phyloP scores from a whole-genome alignment of 1,140 invertebrate species.

The Ylistrum balloti region DNA sequence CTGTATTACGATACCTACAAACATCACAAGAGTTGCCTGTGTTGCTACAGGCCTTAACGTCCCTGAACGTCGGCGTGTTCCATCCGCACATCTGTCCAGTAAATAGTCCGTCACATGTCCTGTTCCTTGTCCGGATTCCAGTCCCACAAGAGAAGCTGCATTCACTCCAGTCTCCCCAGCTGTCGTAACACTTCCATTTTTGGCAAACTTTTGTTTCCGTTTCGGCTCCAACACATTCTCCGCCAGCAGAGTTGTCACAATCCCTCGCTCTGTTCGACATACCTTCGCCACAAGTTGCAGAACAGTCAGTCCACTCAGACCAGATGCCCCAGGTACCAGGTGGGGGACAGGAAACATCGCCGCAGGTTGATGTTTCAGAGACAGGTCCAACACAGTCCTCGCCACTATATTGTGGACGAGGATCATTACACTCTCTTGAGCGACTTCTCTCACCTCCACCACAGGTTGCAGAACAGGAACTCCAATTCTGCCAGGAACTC shows the following conservation, averaged over 20 bases:
- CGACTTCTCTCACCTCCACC: constrained; percentile 43
- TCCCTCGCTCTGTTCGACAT: constrained; percentile 35
- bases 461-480: constrained; percentile 46
- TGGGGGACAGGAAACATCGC: constrained; percentile 44
- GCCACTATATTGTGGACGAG: constrained; percentile 50
- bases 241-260: constrained; percentile 48
- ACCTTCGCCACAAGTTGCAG: constrained; percentile 45
- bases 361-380: constrained; percentile 46
- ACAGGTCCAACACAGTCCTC: constrained; percentile 44
- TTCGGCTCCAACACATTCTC: background rate
- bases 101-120: background rate
- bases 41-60: background rate
- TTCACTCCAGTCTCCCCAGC: background rate
- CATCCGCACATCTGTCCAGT: background rate
- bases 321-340: background rate
- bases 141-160: background rate
- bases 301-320: constrained; percentile 43
- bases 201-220: background rate
- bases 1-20: background rate
- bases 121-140: background rate
- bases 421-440: constrained; percentile 49
- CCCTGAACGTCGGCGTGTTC: background rate
- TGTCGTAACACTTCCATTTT: background rate
- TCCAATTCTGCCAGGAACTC: constrained; percentile 9
- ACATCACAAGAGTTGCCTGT: background rate